A percentile compares a stretch with the other conserved stretches of the same genome.
Conservation (phyloP, 2,888 invertebrate species). For the Chrysotoxum bicinctum region DNA sequence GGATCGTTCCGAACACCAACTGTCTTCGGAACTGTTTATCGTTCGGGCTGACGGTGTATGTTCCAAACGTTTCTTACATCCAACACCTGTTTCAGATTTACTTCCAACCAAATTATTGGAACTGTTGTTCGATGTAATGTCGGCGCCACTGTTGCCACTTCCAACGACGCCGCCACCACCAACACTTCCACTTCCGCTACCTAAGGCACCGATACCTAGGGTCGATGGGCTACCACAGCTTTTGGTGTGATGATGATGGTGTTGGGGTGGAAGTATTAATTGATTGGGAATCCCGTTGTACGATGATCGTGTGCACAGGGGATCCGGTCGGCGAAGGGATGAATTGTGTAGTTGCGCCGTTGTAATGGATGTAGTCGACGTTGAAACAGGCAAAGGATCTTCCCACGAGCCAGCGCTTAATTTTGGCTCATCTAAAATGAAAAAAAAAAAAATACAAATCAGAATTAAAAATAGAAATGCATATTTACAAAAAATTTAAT, state of each 20-base stretch:
- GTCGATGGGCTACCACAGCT: constrained; percentile 68
- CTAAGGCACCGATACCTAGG: constrained; percentile 55
- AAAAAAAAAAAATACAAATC: constrained; percentile 58
- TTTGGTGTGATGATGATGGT: constrained; percentile 75
- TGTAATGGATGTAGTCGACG: constrained; percentile 77
- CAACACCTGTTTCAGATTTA: constrained; percentile 80
- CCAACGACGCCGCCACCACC: constrained; percentile 62
- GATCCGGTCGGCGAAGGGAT: constrained; percentile 78
- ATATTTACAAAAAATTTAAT: not conserved
- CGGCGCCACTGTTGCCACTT: constrained; percentile 73
- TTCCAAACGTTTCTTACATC: constrained; percentile 75
- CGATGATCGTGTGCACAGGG: constrained; percentile 74
- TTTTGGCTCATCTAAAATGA: constrained; percentile 88
- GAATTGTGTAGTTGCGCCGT: constrained; percentile 79
- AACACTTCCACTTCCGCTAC: constrained; percentile 33
- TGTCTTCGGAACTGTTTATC: constrained; percentile 84
- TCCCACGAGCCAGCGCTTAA: constrained; percentile 90
- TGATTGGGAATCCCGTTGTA: constrained; percentile 75
- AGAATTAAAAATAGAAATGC: not conserved
- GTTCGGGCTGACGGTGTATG: constrained; percentile 78
- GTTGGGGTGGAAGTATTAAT: constrained; percentile 75
- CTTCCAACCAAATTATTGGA: constrained; percentile 35
- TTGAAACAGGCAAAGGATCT: constrained; percentile 82
- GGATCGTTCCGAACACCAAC: constrained; percentile 83
- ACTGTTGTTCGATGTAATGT: constrained; percentile 58